A percentile compares a stretch with the other conserved stretches of the same genome.
These are phyloP conservation scores for Brenthis hecate DNA, from an alignment of 2,888 invertebrate species.

Conservation along the genomic window DNA sequence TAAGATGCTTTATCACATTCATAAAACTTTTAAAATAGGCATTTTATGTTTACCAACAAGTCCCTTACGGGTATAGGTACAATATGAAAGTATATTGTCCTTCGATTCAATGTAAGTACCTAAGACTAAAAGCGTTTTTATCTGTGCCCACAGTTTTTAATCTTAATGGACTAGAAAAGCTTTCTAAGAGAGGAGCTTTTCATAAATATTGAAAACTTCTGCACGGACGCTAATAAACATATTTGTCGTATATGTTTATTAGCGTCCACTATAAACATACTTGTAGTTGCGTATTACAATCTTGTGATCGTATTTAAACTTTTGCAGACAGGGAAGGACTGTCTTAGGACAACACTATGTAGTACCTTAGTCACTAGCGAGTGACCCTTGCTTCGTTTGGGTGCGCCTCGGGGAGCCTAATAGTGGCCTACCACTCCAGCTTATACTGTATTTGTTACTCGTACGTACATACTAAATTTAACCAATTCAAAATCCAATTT, in stretches of 20 bases:
- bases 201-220: neutral
- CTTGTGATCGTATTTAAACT: neutral
- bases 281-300: neutral
- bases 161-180: conserved; percentile 8
- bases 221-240: neutral
- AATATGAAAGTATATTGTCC: neutral
- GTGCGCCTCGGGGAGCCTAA: too few species aligned
- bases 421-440: too few species aligned
- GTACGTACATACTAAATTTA: too few species aligned
- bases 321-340: neutral
- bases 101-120: conserved; percentile 1
- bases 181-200: neutral
- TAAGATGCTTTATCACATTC: too few species aligned
- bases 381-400: too few species aligned
- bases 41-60: neutral
- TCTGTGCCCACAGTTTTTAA: conserved; percentile 4
- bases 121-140: conserved; percentile 4
- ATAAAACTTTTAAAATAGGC: too few species aligned
- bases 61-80: neutral
- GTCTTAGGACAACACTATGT: too few species aligned
- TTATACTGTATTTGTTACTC: too few species aligned
- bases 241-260: too few species aligned
- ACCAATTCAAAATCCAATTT: too few species aligned
- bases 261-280: too few species aligned
- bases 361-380: too few species aligned